Percentiles rank a stretch among this genome's conserved stretches.
phyloP scores from a whole-genome alignment of 2,113 vertebrate genomes.

The Stegastes partitus region DNA sequence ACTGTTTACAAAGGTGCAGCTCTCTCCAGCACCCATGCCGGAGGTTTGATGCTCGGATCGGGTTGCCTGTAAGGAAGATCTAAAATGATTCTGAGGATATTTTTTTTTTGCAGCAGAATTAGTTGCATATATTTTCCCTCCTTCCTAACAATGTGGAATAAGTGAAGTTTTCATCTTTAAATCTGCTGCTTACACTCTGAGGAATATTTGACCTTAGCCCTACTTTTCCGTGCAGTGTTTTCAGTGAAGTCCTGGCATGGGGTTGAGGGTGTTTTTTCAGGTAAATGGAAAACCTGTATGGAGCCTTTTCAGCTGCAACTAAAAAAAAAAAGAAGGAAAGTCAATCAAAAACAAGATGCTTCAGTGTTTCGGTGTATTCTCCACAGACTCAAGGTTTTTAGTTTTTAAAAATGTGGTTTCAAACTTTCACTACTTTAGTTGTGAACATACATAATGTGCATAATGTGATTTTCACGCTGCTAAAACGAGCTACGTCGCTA shows the following conservation, averaged over 20 bases:
- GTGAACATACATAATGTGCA: not conserved
- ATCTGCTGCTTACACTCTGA: conserved; percentile 85
- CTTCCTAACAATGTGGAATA: conserved; percentile 28
- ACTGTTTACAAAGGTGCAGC: conserved; percentile 71
- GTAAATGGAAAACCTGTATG: conserved; percentile 92
- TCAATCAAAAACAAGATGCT: conserved; percentile 15
- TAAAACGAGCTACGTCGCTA: not conserved
- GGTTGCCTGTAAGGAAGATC: conserved; percentile 23
- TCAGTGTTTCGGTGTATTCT: conserved; percentile 20
- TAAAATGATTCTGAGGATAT: not conserved
- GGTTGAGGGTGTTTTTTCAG: conserved; percentile 85
- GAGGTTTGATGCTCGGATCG: not conserved
- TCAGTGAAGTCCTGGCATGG: conserved; percentile 93
- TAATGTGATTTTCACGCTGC: not conserved
- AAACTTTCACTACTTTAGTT: not conserved
- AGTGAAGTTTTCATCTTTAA: conserved; percentile 81
- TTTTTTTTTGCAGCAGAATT: not conserved
- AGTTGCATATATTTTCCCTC: not conserved
- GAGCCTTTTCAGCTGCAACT: conserved; percentile 89
- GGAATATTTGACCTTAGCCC: conserved; percentile 82
- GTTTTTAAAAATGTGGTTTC: not conserved
- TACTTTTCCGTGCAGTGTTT: conserved; percentile 92
- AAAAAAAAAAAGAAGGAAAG: conserved; percentile 34
- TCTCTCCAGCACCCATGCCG: conserved; percentile 14
- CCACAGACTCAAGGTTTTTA: not conserved